Base-by-base conservation (phyloP, 2,113 vertebrate species). In the Pteropus alecto region DNA sequence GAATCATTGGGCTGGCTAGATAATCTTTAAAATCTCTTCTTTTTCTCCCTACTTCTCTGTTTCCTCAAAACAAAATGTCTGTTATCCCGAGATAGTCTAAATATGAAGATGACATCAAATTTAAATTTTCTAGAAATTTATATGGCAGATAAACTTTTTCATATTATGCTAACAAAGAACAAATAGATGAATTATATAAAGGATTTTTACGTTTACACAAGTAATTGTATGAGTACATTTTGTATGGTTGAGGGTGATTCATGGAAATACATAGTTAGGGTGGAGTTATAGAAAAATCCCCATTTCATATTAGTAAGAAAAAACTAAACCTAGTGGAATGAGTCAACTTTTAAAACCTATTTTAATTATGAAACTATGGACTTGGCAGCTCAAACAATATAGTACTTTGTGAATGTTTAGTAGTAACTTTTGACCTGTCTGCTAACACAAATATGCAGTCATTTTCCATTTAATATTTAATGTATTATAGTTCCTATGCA, bases 391-490 rank as follows among this genome's bases (percentile, higher is more conserved):
- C n/a, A 84, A 56, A 85, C 33, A 92, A 18, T 65, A 13, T 54
- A 61, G 7, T 58, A 56, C 43, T 91, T 94, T 76, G 73, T 93
- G 15, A 93, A 61, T 87, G 15, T 86, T 88, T 46, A 90, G 51
- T 33, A 90, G 63, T 94, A 46, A n/a, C 68, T 78, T 88, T 60
- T 83, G 73, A 83, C 60, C 18, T 90, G 26, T 90, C 48, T 93
- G 71, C 12, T 68, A 87, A 70, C 7, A 83, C 26, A 94, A 48
- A 82, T 95, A 83, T 35, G 33, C 26, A 26, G 71, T 92, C 30
- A 63, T 89, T 96, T 95, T 84, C 51, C 71, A 51, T 84, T 71
- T 78, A 87, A 93, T 73, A 78, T 61, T 93, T 35, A 93, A 78
- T 73, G 13, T 70, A 56, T 77, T 65, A 41, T 43, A 76, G 33